Evolutionary conservation across 2,888 invertebrate genomes (phyloP).

Genomic region (Morpho achilles): DNA sequence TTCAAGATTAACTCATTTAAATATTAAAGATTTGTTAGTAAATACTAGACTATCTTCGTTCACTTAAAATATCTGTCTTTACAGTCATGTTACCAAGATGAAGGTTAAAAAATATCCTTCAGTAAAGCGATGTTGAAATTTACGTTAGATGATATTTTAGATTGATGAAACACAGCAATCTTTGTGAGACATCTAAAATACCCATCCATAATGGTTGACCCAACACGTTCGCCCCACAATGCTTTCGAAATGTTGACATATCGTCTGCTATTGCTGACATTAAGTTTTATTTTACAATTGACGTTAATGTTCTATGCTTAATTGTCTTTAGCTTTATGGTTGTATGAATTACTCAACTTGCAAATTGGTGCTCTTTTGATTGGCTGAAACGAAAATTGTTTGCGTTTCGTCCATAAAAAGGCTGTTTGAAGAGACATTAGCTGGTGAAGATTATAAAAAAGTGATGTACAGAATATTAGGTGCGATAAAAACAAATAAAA

Average conservation of each 20-base stretch:
- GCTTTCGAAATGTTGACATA: conserved; percentile 32
- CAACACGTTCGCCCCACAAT: conserved; percentile 38
- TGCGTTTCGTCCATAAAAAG: conserved; percentile 13
- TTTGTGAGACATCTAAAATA: conserved; percentile 41
- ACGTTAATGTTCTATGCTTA: conserved; percentile 5
- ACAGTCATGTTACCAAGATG: background rate
- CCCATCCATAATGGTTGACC: conserved; percentile 39
- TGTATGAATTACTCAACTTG: conserved; percentile 1
- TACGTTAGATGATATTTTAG: conserved; percentile 37
- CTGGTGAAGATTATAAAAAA: conserved; percentile 16
- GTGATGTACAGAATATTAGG: conserved; percentile 1
- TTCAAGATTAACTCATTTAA: no score
- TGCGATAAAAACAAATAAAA: no score
- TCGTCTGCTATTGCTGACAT: conserved; percentile 15
- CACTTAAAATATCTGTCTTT: no score
- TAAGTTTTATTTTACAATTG: conserved; percentile 6
- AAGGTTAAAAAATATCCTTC: conserved; percentile 3
- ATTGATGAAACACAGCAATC: conserved; percentile 45
- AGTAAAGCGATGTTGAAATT: conserved; percentile 9
- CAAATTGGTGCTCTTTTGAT: background rate
- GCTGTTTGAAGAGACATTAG: conserved; percentile 12
- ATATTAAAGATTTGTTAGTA: no score
- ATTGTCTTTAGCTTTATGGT: conserved; percentile 4
- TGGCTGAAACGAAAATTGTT: conserved; percentile 6
- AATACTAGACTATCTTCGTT: no score